Conservation (phyloP, 2,113 vertebrate species). For the Xiphophorus maculatus region DNA sequence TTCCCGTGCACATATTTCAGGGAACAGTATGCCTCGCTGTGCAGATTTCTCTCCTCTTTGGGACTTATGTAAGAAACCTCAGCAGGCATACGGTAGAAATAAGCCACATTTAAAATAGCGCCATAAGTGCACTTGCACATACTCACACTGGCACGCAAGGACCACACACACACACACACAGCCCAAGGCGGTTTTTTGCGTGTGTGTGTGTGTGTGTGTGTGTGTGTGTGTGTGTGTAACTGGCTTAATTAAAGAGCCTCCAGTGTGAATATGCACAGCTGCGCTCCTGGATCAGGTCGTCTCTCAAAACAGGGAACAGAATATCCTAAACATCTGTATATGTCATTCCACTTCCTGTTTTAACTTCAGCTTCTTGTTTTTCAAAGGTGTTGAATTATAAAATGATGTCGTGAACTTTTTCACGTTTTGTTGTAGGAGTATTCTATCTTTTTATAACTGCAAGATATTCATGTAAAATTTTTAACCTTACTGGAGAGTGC, state of each 20-base stretch:
- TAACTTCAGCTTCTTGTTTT: conserved; percentile 2
- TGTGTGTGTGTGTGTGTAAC: conserved; percentile 14
- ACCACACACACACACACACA: conserved; percentile 15
- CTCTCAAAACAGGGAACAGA: background rate
- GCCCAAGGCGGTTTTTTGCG: conserved; percentile 8
- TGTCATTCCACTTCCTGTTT: background rate
- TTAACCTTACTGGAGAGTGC: no score
- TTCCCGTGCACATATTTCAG: conserved; percentile 43
- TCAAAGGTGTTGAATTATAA: background rate
- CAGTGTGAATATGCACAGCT: conserved; percentile 20
- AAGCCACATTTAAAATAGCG: conserved; percentile 32
- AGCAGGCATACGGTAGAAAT: conserved; percentile 38
- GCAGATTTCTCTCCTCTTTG: conserved; percentile 24
- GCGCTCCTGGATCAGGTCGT: conserved; percentile 5
- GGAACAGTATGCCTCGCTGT: conserved; percentile 21
- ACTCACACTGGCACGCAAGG: background rate
- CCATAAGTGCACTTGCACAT: conserved; percentile 34
- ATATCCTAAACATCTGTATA: background rate
- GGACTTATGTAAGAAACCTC: conserved; percentile 59
- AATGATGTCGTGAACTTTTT: background rate
- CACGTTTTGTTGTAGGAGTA: background rate
- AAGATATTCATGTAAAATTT: background rate
- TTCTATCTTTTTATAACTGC: background rate
- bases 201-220: conserved; percentile 1
- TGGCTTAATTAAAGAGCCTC: conserved; percentile 29